Conservation (phyloP, 2,888 invertebrate species). For the Microctonus brassicae region DNA sequence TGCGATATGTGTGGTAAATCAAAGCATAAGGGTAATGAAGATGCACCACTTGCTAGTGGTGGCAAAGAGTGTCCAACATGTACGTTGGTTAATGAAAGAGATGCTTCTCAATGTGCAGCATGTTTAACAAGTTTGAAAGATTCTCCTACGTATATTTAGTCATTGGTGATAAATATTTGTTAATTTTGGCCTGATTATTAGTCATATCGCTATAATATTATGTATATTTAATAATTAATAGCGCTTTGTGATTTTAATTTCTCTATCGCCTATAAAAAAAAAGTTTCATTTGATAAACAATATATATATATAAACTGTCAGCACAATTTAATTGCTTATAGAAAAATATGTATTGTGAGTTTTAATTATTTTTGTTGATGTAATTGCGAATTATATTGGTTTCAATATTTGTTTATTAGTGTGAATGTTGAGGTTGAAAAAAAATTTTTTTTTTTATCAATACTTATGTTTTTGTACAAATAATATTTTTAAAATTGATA, state of each 20-base stretch:
- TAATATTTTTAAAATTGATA: not conserved
- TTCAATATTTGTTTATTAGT: not conserved
- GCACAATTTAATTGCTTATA: not conserved
- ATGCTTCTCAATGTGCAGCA: slow-evolving; percentile 77
- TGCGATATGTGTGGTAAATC: slow-evolving; percentile 85
- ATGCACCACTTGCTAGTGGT: slow-evolving; percentile 78
- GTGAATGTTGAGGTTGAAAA: not conserved
- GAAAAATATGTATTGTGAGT: not conserved
- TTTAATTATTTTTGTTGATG: not conserved
- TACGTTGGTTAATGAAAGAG: slow-evolving; percentile 81
- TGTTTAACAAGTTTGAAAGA: slow-evolving; percentile 79
- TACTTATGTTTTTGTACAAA: not conserved
- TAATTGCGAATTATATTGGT: not conserved
- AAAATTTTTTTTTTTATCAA: not conserved
- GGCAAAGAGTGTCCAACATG: slow-evolving; percentile 82
- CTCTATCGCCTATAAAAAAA: not conserved
- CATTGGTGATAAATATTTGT: slow-evolving; percentile 10
- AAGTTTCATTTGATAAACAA: not conserved
- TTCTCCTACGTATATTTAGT: slow-evolving; percentile 81
- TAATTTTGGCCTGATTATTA: not conserved
- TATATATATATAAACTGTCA: too few species aligned
- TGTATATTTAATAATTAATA: not conserved
- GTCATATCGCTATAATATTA: not conserved
- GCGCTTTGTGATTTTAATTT: not conserved
- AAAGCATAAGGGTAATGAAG: slow-evolving; percentile 73